Conservation (phyloP, 2,113 vertebrate species). For the Thunnus maccoyii region DNA sequence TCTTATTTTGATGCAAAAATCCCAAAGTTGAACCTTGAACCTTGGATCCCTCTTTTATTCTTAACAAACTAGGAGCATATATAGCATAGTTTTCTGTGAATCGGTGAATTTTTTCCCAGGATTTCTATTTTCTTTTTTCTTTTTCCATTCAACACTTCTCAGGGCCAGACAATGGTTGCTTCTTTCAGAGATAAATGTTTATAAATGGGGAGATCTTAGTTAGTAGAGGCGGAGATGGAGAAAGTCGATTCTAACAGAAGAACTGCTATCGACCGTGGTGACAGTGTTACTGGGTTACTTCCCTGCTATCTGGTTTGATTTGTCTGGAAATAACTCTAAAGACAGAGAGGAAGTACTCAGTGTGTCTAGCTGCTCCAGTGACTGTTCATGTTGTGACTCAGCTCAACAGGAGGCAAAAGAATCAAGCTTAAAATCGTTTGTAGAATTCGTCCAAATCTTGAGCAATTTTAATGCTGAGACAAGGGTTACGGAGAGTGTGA, state of each 20-base stretch:
- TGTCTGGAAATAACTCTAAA: conserved; percentile 44
- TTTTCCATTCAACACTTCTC: no score
- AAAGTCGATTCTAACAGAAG: conserved; percentile 39
- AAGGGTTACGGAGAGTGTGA: conserved; percentile 29
- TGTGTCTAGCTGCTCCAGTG: background rate
- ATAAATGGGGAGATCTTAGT: background rate
- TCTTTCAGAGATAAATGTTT: conserved; percentile 4
- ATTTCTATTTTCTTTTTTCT: no score
- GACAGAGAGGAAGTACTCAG: conserved; percentile 29
- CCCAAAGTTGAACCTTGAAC: no score
- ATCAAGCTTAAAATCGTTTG: background rate
- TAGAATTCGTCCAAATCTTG: background rate
- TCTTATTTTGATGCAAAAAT: background rate
- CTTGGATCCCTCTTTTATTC: background rate
- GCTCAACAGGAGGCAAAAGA: background rate
- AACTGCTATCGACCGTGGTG: conserved; percentile 43
- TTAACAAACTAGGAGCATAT: background rate
- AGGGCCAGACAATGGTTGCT: background rate
- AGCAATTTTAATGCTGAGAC: conserved; percentile 37
- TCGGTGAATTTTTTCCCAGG: background rate
- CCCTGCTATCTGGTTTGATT: conserved; percentile 45
- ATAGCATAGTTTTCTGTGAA: background rate
- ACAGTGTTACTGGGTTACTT: conserved; percentile 39
- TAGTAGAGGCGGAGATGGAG: background rate
- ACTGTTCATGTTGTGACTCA: conserved; percentile 17